phyloP scores from a whole-genome alignment of 2,888 invertebrate species.

The Belgica antarctica region DNA sequence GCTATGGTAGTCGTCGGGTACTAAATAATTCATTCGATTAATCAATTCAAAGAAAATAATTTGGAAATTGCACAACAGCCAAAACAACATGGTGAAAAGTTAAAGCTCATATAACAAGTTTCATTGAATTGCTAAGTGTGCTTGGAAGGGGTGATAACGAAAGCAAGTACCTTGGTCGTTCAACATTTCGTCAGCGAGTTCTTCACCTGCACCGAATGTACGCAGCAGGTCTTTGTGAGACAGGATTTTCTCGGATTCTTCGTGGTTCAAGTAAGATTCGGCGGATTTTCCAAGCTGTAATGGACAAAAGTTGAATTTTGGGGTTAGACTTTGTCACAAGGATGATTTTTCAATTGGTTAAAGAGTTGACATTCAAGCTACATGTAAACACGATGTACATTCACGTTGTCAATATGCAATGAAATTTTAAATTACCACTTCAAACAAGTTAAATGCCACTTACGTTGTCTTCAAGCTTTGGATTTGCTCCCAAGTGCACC shows the following conservation, averaged over 20 bases:
- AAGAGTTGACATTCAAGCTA: too few species aligned
- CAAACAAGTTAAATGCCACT: constrained; percentile 51
- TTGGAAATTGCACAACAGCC: constrained; percentile 16
- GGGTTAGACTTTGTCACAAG: not conserved
- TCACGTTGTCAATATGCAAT: too few species aligned
- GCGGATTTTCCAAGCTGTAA: constrained; percentile 77
- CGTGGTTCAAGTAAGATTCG: constrained; percentile 71
- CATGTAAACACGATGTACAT: too few species aligned
- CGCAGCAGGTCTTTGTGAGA: constrained; percentile 67
- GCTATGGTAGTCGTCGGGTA: constrained; percentile 71
- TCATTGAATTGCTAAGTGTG: constrained; percentile 31
- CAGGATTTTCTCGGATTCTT: constrained; percentile 59
- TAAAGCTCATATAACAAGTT: constrained; percentile 42
- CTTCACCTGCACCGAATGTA: constrained; percentile 69
- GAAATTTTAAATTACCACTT: too few species aligned
- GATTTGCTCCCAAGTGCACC: constrained; percentile 81
- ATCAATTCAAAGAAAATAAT: not conserved
- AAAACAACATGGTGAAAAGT: constrained; percentile 15
- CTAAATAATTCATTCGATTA: constrained; percentile 55
- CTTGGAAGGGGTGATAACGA: constrained; percentile 2
- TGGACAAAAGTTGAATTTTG: constrained; percentile 46
- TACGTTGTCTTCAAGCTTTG: constrained; percentile 79
- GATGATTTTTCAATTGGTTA: too few species aligned
- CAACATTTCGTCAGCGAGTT: constrained; percentile 66
- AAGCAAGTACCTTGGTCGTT: constrained; percentile 69